phyloP scores from a whole-genome alignment of 35 echinoderm and acorn worm genomes.

The Lytechinus pictus region DNA sequence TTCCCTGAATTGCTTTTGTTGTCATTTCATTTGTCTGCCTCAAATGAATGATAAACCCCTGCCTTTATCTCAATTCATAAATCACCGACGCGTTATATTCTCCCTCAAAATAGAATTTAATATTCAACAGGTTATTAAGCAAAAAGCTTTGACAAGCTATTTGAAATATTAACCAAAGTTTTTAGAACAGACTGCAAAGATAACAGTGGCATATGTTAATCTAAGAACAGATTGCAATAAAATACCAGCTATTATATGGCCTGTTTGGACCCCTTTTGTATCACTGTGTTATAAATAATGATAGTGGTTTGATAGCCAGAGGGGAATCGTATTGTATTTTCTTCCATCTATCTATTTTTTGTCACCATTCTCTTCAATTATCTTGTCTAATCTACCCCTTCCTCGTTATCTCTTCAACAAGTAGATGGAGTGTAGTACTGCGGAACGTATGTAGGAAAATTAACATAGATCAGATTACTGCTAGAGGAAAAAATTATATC shows the following conservation, averaged over 20 bases:
- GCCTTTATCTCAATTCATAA: not conserved
- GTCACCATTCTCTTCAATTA: not conserved
- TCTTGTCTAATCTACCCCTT: not conserved
- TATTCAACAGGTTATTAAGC: conserved; percentile 4
- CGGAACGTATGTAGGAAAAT: no score
- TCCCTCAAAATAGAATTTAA: not conserved
- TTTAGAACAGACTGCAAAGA: not conserved
- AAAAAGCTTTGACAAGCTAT: not conserved
- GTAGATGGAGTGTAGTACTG: no score
- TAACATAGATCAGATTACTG: no score
- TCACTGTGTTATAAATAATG: not conserved
- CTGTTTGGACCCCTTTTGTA: not conserved
- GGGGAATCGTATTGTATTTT: not conserved
- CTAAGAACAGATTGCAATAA: not conserved
- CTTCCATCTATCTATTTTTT: not conserved
- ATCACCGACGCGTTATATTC: not conserved
- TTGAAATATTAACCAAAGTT: not conserved
- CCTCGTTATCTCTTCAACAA: not conserved
- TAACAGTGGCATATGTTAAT: not conserved
- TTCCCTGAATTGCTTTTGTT: not conserved
- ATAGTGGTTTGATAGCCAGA: not conserved
- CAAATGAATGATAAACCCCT: not conserved
- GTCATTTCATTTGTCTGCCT: not conserved
- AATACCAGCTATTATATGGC: not conserved
- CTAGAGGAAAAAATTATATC: no score